phyloP scores from a whole-genome alignment of 2,797 vertebrate species.

The Harpagifer antarcticus region DNA sequence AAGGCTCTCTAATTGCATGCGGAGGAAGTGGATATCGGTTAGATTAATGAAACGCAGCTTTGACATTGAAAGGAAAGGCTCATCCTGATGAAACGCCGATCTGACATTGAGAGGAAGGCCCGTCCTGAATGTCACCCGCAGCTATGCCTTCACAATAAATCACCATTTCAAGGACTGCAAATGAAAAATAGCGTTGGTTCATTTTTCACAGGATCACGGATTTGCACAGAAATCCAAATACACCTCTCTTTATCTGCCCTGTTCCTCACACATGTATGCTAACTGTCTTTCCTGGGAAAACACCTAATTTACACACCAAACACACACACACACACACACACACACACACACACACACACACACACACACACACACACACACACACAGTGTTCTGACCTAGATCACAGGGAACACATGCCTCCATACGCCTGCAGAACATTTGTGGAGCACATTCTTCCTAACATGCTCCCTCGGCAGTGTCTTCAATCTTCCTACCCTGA shows the following conservation, averaged over 20 bases:
- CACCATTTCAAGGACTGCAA: conserved; percentile 49
- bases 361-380: conserved; percentile 8
- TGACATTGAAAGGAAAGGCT: conserved; percentile 62
- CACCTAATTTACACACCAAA: neutral
- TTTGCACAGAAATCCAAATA: neutral
- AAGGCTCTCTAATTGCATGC: conserved; percentile 64
- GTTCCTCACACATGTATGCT: neutral
- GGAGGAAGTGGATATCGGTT: conserved; percentile 52
- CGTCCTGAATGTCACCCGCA: conserved; percentile 55
- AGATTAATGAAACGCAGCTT: conserved; percentile 62
- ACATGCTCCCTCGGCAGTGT: conserved; percentile 37
- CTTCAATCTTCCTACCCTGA: conserved; percentile 58
- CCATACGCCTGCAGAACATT: conserved; percentile 36
- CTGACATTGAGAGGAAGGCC: conserved; percentile 64
- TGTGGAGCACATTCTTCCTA: conserved; percentile 29
- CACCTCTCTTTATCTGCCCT: neutral
- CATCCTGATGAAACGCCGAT: conserved; percentile 55
- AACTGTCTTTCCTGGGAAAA: conserved; percentile 8
- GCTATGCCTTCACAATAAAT: conserved; percentile 60
- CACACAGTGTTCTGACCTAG: conserved; percentile 55
- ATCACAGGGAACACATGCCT: conserved; percentile 44
- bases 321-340: neutral
- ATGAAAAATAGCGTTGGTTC: conserved; percentile 29
- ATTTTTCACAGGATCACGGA: conserved; percentile 9
- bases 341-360: neutral